phyloP scores from a whole-genome alignment of 2,113 vertebrate genomes.

The Pseudopodoces humilis region DNA sequence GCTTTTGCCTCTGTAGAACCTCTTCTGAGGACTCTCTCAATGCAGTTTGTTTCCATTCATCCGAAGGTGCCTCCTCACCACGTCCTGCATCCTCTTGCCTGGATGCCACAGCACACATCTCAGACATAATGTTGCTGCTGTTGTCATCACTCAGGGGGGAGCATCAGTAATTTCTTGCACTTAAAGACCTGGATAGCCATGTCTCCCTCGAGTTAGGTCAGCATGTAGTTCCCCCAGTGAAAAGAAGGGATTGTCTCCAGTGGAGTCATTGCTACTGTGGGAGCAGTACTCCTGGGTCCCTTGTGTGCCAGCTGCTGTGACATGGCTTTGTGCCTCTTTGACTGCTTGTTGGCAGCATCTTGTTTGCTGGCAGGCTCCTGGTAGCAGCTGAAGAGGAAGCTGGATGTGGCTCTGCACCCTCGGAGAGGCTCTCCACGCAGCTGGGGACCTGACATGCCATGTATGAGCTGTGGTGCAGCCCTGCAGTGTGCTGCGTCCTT shows the following conservation, averaged over 20 bases:
- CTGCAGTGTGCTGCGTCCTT: neutral
- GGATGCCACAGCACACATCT: neutral
- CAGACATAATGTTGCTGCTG: neutral
- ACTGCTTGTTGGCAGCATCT: neutral
- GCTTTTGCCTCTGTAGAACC: neutral
- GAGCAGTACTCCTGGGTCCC: neutral
- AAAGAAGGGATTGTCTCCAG: neutral
- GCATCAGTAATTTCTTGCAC: neutral
- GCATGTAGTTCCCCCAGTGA: neutral
- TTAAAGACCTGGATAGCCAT: neutral
- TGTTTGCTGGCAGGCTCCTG: neutral
- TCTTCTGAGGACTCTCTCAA: neutral
- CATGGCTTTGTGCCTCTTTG: neutral
- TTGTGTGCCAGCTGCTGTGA: neutral
- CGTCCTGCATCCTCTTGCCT: neutral
- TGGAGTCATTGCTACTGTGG: neutral
- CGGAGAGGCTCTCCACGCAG: neutral
- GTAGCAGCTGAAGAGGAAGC: neutral
- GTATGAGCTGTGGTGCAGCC: neutral
- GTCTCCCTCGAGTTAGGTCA: neutral
- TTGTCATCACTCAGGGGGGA: neutral
- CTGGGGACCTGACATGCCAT: neutral
- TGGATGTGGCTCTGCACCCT: neutral
- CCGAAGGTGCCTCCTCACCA: neutral
- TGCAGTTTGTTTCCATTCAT: neutral